Conservation (phyloP, 2,113 vertebrate genomes). For the Lampris megalopsis region DNA sequence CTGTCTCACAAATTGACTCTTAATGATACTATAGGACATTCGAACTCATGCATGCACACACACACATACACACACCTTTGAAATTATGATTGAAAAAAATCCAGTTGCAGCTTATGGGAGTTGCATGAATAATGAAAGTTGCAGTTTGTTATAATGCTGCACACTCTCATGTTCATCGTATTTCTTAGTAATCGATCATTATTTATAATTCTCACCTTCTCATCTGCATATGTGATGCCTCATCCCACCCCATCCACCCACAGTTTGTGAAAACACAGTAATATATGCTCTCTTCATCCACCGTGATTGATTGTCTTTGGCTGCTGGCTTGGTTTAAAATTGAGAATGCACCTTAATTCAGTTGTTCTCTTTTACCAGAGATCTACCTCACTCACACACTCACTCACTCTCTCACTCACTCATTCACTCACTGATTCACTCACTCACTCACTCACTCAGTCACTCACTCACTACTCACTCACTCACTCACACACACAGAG, state of each 20-base stretch:
- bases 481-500: neutral
- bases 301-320: conserved; percentile 56
- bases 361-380: conserved; percentile 5
- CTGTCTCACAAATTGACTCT: neutral
- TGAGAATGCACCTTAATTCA: conserved; percentile 35
- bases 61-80: neutral
- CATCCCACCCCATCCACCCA: conserved; percentile 13
- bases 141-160: conserved; percentile 12
- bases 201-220: conserved; percentile 35
- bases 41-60: no score
- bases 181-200: conserved; percentile 51
- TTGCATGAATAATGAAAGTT: neutral
- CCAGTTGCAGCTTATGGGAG: neutral
- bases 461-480: neutral
- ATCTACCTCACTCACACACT: neutral
- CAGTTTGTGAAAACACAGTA: conserved; percentile 38
- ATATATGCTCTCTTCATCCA: conserved; percentile 39
- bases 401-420: neutral
- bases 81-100: conserved; percentile 23
- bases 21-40: neutral
- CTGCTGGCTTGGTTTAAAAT: conserved; percentile 59
- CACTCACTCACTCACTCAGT: neutral
- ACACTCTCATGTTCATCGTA: conserved; percentile 37
- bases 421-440: neutral
- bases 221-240: conserved; percentile 36